Conservation (phyloP, 2,113 vertebrate genomes). For the Prinia subflava region DNA sequence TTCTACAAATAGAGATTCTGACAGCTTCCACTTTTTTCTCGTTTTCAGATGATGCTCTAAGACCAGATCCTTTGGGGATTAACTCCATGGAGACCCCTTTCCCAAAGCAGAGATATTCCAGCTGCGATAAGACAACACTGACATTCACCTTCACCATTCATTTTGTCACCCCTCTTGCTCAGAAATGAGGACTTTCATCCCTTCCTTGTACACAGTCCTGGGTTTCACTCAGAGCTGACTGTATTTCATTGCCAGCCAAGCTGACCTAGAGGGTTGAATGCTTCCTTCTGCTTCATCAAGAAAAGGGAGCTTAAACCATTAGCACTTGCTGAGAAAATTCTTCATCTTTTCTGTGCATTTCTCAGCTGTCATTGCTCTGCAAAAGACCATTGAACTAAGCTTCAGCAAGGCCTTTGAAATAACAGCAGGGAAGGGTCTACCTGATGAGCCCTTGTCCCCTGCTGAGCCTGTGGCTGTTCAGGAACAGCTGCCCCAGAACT, state of each 20-base stretch:
- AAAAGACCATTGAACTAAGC: neutral
- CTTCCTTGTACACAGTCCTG: neutral
- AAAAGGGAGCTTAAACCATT: neutral
- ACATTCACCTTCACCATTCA: neutral
- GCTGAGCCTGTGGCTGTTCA: neutral
- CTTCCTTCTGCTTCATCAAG: neutral
- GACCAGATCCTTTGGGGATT: neutral
- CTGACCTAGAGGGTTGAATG: neutral
- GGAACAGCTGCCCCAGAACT: neutral
- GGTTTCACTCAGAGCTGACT: neutral
- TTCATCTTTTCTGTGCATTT: neutral
- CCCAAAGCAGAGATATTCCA: neutral
- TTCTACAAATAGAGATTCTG: neutral
- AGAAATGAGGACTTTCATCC: neutral
- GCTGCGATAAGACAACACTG: neutral
- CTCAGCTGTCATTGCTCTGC: neutral
- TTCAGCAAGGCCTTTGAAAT: neutral
- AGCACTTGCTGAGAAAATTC: neutral
- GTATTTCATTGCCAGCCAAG: neutral
- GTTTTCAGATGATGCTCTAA: neutral
- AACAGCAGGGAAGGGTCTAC: neutral
- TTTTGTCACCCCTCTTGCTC: neutral
- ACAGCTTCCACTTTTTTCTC: neutral
- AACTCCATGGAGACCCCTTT: neutral
- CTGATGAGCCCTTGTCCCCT: neutral